phyloP scores from a whole-genome alignment of 2,888 invertebrate genomes.

The Calliopum simillimum region DNA sequence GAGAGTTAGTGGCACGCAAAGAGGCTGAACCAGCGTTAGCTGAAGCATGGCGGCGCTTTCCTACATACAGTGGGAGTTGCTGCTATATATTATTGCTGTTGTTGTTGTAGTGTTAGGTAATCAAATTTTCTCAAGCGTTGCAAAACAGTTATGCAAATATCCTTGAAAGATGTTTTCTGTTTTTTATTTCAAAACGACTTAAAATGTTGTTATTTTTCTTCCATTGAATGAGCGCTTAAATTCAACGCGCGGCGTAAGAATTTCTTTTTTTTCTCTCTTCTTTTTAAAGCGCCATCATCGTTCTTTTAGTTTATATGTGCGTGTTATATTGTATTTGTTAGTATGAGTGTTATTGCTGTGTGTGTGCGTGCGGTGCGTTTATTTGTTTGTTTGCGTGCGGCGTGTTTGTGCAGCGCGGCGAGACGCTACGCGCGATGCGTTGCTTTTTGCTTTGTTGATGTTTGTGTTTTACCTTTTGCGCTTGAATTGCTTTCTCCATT shows the following conservation, averaged over 20 bases:
- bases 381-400: too few relatives aligned
- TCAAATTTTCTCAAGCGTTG: slow-evolving; percentile 43
- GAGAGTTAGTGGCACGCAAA: too few relatives aligned
- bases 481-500: background rate
- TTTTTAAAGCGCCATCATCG: too few relatives aligned
- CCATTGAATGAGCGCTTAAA: background rate
- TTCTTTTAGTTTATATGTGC: background rate
- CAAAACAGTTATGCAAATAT: slow-evolving; percentile 44
- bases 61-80: too few relatives aligned
- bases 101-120: slow-evolving; percentile 32
- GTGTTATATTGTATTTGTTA: background rate
- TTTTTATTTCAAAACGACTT: background rate
- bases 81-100: too few relatives aligned
- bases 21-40: too few relatives aligned
- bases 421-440: too few relatives aligned
- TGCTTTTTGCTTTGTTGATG: background rate
- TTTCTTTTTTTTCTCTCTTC: background rate
- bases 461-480: background rate
- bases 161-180: slow-evolving; percentile 19
- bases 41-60: too few relatives aligned
- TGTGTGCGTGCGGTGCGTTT: too few relatives aligned
- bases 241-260: background rate
- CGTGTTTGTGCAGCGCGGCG: too few relatives aligned
- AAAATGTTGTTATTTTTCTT: background rate
- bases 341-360: too few relatives aligned